Percentiles rank a stretch among this genome's conserved stretches.
phyloP scores from a whole-genome alignment of 2,797 vertebrate genomes.

The Sorex maritimensis region DNA sequence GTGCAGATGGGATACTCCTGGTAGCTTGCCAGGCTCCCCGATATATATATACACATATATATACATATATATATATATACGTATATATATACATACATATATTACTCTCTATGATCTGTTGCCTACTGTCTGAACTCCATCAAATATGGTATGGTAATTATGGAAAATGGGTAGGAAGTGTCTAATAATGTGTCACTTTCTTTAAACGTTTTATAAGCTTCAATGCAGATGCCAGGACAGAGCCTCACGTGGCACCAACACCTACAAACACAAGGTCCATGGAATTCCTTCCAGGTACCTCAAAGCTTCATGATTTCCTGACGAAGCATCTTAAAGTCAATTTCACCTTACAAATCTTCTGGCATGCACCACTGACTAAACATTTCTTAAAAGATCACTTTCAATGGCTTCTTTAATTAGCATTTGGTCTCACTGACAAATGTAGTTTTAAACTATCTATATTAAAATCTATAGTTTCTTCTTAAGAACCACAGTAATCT shows the following conservation, averaged over 20 bases:
- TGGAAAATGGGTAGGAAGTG: too few species aligned
- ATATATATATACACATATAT: too few species aligned
- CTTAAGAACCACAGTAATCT: neutral
- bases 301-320: neutral
- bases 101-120: too few species aligned
- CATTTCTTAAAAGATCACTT: constrained; percentile 34
- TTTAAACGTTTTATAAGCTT: constrained; percentile 1
- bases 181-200: neutral
- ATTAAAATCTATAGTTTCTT: constrained; percentile 49
- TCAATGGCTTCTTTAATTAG: constrained; percentile 36
- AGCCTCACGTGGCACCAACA: neutral
- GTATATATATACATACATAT: too few species aligned
- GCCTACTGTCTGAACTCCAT: too few species aligned
- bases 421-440: constrained; percentile 35
- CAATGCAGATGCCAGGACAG: neutral
- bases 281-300: neutral
- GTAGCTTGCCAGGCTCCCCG: too few species aligned
- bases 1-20: too few species aligned
- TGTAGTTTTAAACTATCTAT: neutral
- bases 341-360: constrained; percentile 45
- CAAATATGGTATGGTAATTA: too few species aligned
- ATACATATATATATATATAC: too few species aligned
- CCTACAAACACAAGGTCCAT: neutral
- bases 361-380: neutral
- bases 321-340: constrained; percentile 18